Base-by-base conservation (phyloP, 2,797 vertebrate species). In the Tarsius wallacei region DNA sequence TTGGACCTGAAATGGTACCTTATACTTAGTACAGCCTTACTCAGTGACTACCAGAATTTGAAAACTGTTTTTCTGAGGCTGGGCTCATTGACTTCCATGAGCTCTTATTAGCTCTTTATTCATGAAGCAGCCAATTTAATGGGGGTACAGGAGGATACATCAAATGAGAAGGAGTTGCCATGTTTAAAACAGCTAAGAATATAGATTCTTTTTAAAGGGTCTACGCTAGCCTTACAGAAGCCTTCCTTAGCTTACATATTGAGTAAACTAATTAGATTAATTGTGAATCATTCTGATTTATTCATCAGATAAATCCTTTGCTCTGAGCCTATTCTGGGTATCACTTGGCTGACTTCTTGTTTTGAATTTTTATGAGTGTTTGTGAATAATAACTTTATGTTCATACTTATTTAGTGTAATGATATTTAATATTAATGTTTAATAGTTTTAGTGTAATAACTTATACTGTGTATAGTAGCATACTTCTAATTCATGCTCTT, bases 341-440 rank as follows among this genome's bases (percentile, higher is more conserved):
- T 87, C 19, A 0, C 59, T 19, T 53, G 66, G 57, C 64, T 64
- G 59, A 22, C 71, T 94, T 86, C 89, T 93, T 78, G 42, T 24
- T 96, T 53, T 53, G 80, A 71, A 66, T 87, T 74, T 81, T 49
- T 74, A 15, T 64, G 93, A 73, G 36, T 87, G 14, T 90, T 87
- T 89, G 16, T 0, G 2, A 82, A 19, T 53, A 70, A 17, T 51
- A 33, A 57, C 53, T 53, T 53, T 71, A 28, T 14, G 7, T 87
- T 94, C 14, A 59, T 80, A 47, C 47, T 55, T 89, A 74, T 84
- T 47, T 9, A 80, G 51, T 64, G 9, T 55, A 19, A 42, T 85
- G 19, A 36, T 68, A 68, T 68, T 68, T 33, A 68, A 36, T 33
- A 33, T 68, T 68, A 68, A 33, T 33, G 33, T 68, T 68, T 68